Conservation (phyloP, 2,797 vertebrate species). For the Characodon lateralis region DNA sequence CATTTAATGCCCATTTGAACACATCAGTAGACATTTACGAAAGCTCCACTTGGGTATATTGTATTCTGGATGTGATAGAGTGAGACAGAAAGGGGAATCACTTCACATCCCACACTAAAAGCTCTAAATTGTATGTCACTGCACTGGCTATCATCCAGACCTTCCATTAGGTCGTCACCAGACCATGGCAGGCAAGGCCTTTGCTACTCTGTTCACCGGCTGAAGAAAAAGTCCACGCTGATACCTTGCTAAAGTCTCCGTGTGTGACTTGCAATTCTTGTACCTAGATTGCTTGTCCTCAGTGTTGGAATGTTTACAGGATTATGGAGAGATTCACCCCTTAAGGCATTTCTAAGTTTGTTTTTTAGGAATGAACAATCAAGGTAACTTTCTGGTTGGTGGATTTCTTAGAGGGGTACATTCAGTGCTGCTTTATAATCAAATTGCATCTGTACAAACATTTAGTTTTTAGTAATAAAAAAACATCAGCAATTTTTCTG, state of each 20-base stretch:
- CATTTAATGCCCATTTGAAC: slow-evolving; percentile 44
- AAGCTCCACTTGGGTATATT: slow-evolving; percentile 27
- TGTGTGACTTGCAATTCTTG: slow-evolving; percentile 31
- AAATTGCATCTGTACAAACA: not conserved
- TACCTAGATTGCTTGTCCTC: slow-evolving; percentile 8
- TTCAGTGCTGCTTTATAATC: too few species aligned
- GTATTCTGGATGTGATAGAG: slow-evolving; percentile 38
- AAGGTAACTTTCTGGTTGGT: not conserved
- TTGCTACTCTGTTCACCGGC: slow-evolving; percentile 25
- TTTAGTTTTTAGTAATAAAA: not conserved
- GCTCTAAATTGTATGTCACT: slow-evolving; percentile 37
- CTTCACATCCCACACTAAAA: slow-evolving; percentile 34
- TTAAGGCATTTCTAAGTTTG: slow-evolving; percentile 8
- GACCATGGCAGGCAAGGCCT: slow-evolving; percentile 42
- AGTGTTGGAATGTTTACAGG: slow-evolving; percentile 2
- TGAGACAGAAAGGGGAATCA: slow-evolving; percentile 42
- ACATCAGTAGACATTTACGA: slow-evolving; percentile 25
- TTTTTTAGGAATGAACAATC: not conserved
- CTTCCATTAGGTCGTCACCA: slow-evolving; percentile 54
- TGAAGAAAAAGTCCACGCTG: slow-evolving; percentile 29
- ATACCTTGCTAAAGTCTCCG: not conserved
- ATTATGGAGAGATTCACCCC: slow-evolving; percentile 5
- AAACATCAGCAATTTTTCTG: not conserved
- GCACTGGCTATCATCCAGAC: slow-evolving; percentile 54
- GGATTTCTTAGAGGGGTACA: not conserved